Evolutionary conservation across 2,113 vertebrate species (phyloP), one percentile per base, ranked within the genome.

Genomic region (Saccopteryx leptura): DNA sequence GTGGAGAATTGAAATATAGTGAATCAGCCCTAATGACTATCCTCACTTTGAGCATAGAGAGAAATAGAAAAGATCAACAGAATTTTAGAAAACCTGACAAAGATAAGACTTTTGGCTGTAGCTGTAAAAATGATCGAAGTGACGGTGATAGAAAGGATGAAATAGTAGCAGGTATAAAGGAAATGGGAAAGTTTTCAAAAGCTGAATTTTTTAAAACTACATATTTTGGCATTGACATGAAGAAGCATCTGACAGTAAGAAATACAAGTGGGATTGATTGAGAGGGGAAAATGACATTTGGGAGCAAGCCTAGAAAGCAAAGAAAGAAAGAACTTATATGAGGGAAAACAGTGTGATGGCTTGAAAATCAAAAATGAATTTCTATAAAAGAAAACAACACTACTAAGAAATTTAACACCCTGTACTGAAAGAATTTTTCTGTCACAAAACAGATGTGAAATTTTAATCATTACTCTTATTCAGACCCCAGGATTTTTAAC

Each of bases 241-340:
- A 78, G 90, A 90, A 94, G 65, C 95, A 98, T 96, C 95, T 97
- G 91, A 97, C 89, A 95, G 95, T 85, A 96, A 96, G 63, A 93
- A 97, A 96, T 95, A 81, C 68, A 90, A 89, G 93, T 96, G 94
- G 97, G 95, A 97, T 94, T 91, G 75, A 96, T 75, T 93, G 87
- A 94, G 90, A 91, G 21, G 78, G 79, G 91, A 94, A 96, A 92
- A 21, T 97, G 97, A 95, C 95, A 96, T 91, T 97, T 98, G 95
- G 95, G 95, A 97, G 65, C 58, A 88, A 94, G 94, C 97, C 96
- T 96, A 93, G 93, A 97, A 96, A 96, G 90, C 94, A 91, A 74
- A 96, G 91, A 89, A 68, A 82, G 79, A 85, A 66, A 78, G 95
- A 96, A 93, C n/a, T 93, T 95, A 50, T 0, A 60, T n/a, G 48